Evolutionary conservation across 2,797 vertebrate genomes (phyloP).

Genomic region (Tokudaia muenninki): DNA sequence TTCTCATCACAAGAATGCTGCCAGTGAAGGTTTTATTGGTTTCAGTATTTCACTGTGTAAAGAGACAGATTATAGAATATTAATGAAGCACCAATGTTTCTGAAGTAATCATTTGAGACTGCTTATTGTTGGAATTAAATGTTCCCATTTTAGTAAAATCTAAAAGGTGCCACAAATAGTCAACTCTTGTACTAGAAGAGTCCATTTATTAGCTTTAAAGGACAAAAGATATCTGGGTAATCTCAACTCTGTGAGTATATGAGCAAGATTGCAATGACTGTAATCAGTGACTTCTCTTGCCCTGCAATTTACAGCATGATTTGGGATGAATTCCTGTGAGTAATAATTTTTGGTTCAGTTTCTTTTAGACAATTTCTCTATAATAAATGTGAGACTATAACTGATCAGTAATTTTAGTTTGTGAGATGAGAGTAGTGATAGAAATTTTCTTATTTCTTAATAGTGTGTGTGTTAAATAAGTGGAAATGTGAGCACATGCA

Average conservation of each 20-base stretch:
- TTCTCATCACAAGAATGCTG: background rate
- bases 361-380: background rate
- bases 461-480: background rate
- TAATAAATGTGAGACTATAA: background rate
- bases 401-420: background rate
- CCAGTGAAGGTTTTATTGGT: background rate
- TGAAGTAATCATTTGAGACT: background rate
- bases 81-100: background rate
- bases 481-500: too few species aligned
- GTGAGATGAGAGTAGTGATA: background rate
- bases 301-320: background rate
- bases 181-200: slow-evolving; percentile 14
- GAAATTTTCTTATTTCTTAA: background rate
- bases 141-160: background rate
- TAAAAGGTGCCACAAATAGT: background rate
- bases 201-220: slow-evolving; percentile 36
- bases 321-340: background rate
- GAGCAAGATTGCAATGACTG: background rate
- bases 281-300: background rate
- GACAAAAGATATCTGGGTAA: background rate
- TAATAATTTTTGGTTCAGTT: background rate
- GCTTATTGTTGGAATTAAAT: slow-evolving; percentile 14
- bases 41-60: background rate
- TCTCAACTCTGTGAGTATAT: background rate
- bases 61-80: background rate